Evolutionary conservation across 2,888 invertebrate genomes (phyloP).

Genomic region (Cyrtodaria siliqua): DNA sequence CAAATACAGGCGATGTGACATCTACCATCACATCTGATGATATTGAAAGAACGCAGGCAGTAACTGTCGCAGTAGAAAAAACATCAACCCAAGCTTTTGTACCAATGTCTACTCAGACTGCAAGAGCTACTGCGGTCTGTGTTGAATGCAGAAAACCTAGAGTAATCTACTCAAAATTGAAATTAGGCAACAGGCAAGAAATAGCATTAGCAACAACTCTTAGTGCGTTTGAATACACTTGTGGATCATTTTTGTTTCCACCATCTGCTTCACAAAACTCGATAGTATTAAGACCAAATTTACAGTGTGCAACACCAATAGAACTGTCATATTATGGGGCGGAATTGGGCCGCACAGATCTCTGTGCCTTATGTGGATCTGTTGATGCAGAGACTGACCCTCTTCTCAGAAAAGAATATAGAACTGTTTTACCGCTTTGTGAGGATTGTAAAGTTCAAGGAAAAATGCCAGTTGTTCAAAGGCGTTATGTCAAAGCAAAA

Average conservation of each 20-base stretch:
- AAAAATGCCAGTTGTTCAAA: no score
- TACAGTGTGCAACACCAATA: conserved; percentile 20
- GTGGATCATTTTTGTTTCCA: conserved; percentile 17
- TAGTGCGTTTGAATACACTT: conserved; percentile 18
- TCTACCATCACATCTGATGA: no score
- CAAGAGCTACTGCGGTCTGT: conserved; percentile 17
- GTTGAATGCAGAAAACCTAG: conserved; percentile 23
- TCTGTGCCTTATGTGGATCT: conserved; percentile 10
- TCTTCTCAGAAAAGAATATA: conserved; percentile 5
- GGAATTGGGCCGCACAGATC: conserved; percentile 7
- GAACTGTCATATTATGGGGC: conserved; percentile 28
- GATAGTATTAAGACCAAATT: conserved; percentile 1
- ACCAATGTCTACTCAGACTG: conserved; percentile 30
- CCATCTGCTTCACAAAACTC: neutral
- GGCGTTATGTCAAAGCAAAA: no score
- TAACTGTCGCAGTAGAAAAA: no score
- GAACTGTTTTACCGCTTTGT: conserved; percentile 29
- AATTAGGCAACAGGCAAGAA: conserved; percentile 22
- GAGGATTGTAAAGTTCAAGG: conserved; percentile 8
- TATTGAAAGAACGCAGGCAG: no score
- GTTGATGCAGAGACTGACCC: no score
- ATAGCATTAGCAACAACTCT: neutral
- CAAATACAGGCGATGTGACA: no score
- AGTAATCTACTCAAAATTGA: conserved; percentile 22
- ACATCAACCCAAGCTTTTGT: no score